A percentile compares a stretch with the other conserved stretches of the same genome.
These are phyloP conservation scores for Spheniscus mendiculus DNA, from an alignment of 2,113 vertebrate species.

Conservation along the genomic window DNA sequence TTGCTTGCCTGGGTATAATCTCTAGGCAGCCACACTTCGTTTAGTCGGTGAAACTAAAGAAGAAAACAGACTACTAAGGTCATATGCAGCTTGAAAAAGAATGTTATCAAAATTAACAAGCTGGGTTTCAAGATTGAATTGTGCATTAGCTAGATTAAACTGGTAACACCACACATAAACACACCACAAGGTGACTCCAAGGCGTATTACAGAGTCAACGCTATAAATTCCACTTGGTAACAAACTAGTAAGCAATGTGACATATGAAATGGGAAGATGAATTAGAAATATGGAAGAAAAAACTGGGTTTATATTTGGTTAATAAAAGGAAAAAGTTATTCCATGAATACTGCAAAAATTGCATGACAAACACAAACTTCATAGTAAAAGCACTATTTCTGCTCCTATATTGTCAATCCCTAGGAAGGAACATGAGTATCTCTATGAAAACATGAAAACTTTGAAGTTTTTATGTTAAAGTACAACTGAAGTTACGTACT, in stretches of 20 bases:
- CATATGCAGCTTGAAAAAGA: neutral
- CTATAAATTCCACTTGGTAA: neutral
- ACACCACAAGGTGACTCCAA: neutral
- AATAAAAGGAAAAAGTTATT: neutral
- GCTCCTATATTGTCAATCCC: neutral
- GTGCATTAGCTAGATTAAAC: neutral
- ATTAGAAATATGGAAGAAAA: neutral
- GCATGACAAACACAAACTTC: neutral
- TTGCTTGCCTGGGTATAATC: conserved; percentile 45
- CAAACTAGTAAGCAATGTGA: neutral
- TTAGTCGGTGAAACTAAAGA: conserved; percentile 42
- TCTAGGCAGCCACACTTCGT: neutral
- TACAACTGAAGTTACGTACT: neutral
- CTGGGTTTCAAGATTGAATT: neutral
- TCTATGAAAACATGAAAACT: no score
- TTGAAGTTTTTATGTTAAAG: neutral
- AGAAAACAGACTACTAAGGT: conserved; percentile 16
- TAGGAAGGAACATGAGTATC: neutral
- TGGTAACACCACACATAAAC: rapidly evolving
- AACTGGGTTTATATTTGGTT: neutral
- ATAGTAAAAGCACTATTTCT: neutral
- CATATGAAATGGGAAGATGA: neutral
- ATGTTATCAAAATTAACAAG: neutral
- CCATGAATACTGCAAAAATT: neutral
- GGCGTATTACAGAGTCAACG: neutral